Evolutionary conservation across 2,888 invertebrate genomes (phyloP).

Genomic region (Tenthredo amoena): DNA sequence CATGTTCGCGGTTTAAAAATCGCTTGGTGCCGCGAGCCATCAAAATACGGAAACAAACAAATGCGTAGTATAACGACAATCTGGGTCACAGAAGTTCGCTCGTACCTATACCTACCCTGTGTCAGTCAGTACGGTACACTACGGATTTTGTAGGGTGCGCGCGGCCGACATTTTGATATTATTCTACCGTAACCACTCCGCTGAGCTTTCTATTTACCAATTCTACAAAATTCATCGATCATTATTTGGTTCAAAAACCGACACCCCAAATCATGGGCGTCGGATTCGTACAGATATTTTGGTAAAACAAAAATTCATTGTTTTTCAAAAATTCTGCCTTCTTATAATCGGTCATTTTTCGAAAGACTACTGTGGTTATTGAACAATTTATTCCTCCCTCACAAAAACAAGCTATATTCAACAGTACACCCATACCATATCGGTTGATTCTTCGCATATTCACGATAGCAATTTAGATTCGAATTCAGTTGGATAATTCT

Average conservation of each 20-base stretch:
- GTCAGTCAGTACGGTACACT: slow-evolving; percentile 16
- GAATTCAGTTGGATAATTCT: neutral
- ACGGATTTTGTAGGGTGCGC: slow-evolving; percentile 15
- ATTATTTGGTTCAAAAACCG: neutral
- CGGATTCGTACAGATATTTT: neutral
- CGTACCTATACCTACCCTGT: slow-evolving; percentile 7
- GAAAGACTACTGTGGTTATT: neutral
- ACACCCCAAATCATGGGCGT: neutral
- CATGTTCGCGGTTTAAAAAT: neutral
- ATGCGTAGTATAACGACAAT: slow-evolving; percentile 18
- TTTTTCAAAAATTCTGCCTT: neutral
- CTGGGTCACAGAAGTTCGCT: slow-evolving; percentile 41
- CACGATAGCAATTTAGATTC: neutral
- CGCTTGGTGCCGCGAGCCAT: slow-evolving; percentile 3
- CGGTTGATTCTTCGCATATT: neutral
- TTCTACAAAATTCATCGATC: neutral
- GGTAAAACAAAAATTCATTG: neutral
- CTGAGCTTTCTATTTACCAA: neutral
- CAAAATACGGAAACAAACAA: neutral
- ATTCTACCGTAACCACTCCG: slow-evolving; percentile 9
- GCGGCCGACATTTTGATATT: slow-evolving; percentile 14
- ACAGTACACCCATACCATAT: neutral
- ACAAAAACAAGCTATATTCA: neutral
- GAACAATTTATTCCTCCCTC: neutral
- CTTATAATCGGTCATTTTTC: neutral